phyloP scores from a whole-genome alignment of 1,140 invertebrate genomes.

The Eubasilissa regina region DNA sequence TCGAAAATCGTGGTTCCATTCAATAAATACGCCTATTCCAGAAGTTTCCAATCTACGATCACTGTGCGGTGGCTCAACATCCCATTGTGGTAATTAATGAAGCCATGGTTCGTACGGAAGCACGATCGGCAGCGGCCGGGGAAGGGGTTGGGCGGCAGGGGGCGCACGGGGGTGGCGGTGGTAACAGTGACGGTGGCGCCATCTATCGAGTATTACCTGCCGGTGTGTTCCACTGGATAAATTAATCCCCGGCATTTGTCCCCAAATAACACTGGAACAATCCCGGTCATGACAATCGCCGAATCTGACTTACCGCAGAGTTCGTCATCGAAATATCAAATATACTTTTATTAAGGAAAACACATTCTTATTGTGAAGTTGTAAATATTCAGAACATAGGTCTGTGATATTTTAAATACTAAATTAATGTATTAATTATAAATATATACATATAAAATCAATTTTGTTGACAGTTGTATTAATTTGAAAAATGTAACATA shows the following conservation, averaged over 20 bases:
- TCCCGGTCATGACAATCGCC: too few species aligned
- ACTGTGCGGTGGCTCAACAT: conserved; percentile 26
- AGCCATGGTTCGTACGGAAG: conserved; percentile 7
- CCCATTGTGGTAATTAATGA: conserved; percentile 26
- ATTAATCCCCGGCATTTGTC: conserved; percentile 13
- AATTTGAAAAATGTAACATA: too few species aligned
- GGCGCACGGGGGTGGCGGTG: background rate
- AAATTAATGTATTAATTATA: too few species aligned
- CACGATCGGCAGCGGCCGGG: background rate
- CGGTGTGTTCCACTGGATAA: conserved; percentile 11
- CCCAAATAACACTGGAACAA: conserved; percentile 1
- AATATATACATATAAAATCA: too few species aligned
- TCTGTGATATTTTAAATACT: too few species aligned
- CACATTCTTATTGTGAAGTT: too few species aligned
- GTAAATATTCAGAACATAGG: too few species aligned
- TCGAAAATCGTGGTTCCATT: too few species aligned
- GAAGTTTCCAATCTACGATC: conserved; percentile 17
- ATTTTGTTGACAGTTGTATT: too few species aligned
- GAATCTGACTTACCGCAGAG: too few species aligned
- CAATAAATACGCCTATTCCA: background rate
- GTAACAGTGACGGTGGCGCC: conserved; percentile 6
- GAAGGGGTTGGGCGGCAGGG: background rate
- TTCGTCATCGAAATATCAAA: too few species aligned
- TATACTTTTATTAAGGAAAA: too few species aligned
- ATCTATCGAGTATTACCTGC: conserved; percentile 19